phyloP scores from a whole-genome alignment of 2,888 invertebrate genomes.

The Diaphora mendica region DNA sequence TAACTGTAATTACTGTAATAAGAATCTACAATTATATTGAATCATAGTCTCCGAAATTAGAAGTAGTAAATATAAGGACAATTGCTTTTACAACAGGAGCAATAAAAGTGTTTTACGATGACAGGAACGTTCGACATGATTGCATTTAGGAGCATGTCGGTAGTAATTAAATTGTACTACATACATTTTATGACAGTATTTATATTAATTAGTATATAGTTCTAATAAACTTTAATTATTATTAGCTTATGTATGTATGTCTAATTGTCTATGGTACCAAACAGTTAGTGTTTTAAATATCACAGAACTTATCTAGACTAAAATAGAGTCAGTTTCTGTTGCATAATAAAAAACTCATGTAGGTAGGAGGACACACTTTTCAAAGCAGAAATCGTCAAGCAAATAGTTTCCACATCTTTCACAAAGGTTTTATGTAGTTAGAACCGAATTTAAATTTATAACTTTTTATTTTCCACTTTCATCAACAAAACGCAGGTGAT shows the following conservation, averaged over 20 bases:
- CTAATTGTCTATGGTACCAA: too few relatives aligned
- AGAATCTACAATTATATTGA: constrained; percentile 5
- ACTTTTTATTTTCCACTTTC: background rate
- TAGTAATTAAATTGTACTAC: constrained; percentile 39
- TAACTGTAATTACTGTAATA: background rate
- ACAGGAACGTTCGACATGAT: constrained; percentile 38
- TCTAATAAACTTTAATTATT: constrained; percentile 18
- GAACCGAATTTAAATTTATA: background rate
- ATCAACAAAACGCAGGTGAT: background rate
- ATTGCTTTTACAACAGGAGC: constrained; percentile 52
- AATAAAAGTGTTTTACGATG: constrained; percentile 46
- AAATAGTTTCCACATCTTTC: background rate
- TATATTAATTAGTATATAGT: constrained; percentile 13
- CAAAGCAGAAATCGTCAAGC: background rate
- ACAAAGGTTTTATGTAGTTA: background rate
- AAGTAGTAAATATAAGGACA: constrained; percentile 36
- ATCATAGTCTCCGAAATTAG: background rate
- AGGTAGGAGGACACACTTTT: too few relatives aligned
- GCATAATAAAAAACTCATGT: background rate
- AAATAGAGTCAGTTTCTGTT: background rate
- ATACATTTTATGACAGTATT: constrained; percentile 28
- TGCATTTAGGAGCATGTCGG: constrained; percentile 28
- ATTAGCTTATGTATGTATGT: constrained; percentile 20
- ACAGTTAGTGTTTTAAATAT: too few relatives aligned
- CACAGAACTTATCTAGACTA: too few relatives aligned